Percentiles rank a stretch among this genome's conserved stretches.
phyloP scores from a whole-genome alignment of 2,888 invertebrate genomes.

The Tupiocoris notatus region DNA sequence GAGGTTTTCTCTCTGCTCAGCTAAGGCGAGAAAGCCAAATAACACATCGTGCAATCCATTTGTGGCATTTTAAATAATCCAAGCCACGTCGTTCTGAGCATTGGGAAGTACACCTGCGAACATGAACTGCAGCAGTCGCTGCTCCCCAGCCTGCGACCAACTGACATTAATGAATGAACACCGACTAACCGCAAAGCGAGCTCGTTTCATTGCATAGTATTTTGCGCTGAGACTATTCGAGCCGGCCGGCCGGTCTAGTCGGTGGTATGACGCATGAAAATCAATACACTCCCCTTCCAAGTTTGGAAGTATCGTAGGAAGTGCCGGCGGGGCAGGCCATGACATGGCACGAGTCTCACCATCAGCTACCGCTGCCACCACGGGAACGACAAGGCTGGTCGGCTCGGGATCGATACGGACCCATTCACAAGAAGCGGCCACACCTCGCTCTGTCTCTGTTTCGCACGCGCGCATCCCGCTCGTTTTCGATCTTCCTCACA shows the following conservation, averaged over 20 bases:
- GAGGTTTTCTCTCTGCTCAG: too few species aligned
- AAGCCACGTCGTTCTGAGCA: too few species aligned
- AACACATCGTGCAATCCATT: too few species aligned
- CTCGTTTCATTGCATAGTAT: background rate
- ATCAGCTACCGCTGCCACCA: background rate
- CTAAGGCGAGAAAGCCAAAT: too few species aligned
- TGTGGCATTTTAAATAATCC: too few species aligned
- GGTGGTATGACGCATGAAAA: slow-evolving; percentile 37
- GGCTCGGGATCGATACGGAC: slow-evolving; percentile 19
- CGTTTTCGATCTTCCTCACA: background rate
- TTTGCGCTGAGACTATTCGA: background rate
- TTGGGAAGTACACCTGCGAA: too few species aligned
- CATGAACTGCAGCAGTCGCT: too few species aligned
- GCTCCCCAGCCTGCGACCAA: background rate
- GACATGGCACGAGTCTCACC: background rate
- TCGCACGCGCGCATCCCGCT: background rate
- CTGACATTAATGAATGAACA: slow-evolving; percentile 17
- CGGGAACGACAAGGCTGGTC: background rate
- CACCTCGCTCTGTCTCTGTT: slow-evolving; percentile 5
- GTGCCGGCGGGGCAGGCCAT: too few species aligned
- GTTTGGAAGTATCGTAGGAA: background rate
- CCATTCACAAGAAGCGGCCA: slow-evolving; percentile 27
- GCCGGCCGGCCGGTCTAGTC: background rate
- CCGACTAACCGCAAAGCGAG: background rate
- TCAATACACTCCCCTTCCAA: slow-evolving; percentile 16